phyloP scores from a whole-genome alignment of 2,888 invertebrate genomes.

The Halictus quadricinctus region DNA sequence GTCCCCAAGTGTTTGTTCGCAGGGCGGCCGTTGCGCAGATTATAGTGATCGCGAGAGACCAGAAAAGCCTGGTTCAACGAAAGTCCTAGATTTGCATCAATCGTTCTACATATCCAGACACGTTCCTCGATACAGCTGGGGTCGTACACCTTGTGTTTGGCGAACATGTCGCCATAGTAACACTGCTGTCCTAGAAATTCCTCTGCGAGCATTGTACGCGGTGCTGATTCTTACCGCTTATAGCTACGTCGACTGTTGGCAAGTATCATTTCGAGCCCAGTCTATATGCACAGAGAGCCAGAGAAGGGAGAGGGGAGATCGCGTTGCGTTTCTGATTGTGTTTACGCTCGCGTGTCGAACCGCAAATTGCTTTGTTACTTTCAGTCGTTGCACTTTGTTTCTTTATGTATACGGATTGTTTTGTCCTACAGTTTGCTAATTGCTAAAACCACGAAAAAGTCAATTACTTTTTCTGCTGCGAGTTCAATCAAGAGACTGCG shows the following conservation, averaged over 20 bases:
- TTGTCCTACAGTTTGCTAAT: background rate
- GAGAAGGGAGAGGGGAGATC: background rate
- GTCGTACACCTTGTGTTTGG: conserved; percentile 54
- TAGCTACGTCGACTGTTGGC: background rate
- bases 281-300: background rate
- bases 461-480: background rate
- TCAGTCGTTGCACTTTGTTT: conserved; percentile 9
- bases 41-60: background rate
- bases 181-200: conserved; percentile 66
- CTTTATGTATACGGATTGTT: background rate
- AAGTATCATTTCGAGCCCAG: background rate
- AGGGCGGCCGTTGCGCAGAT: background rate
- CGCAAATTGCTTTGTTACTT: background rate
- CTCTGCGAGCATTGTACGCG: conserved; percentile 26
- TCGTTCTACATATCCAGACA: conserved; percentile 2
- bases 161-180: conserved; percentile 59
- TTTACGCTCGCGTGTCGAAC: background rate
- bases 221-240: background rate
- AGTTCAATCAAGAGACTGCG: background rate
- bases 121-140: conserved; percentile 16
- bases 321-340: background rate
- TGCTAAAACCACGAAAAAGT: background rate
- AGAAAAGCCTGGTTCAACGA: background rate
- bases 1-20: background rate
- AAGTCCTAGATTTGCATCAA: conserved; percentile 19